Percentiles rank a stretch among this genome's conserved stretches.
Evolutionary conservation across 1,140 invertebrate genomes (phyloP).

Genomic region (Cecropterus lyciades): DNA sequence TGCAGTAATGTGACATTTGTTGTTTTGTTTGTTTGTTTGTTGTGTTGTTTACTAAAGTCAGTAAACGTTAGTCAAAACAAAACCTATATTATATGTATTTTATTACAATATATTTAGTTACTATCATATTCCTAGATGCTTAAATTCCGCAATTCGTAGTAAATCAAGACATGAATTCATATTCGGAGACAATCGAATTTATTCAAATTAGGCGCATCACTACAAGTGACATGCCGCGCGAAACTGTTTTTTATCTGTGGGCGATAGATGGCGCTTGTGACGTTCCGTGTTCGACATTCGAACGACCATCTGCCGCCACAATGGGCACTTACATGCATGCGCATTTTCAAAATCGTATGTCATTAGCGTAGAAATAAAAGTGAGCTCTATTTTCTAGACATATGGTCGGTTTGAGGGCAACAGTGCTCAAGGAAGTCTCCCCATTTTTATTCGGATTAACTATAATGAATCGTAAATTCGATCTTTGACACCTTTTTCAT

Average conservation of each 20-base stretch:
- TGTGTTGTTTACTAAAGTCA: no score
- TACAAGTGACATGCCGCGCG: slow-evolving; percentile 34
- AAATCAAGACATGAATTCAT: no score
- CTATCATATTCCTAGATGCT: no score
- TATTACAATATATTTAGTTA: no score
- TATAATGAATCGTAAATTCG: slow-evolving; percentile 84
- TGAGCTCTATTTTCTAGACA: slow-evolving; percentile 30
- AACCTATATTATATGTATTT: no score
- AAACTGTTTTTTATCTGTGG: slow-evolving; percentile 46
- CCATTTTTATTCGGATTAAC: slow-evolving; percentile 77
- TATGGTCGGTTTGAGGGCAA: slow-evolving; percentile 38
- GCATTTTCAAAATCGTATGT: slow-evolving; percentile 68
- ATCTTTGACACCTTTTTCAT: slow-evolving; percentile 84
- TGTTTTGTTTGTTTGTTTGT: no score
- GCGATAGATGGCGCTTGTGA: slow-evolving; percentile 38
- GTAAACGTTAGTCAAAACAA: no score
- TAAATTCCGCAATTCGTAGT: no score
- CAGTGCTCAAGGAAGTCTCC: slow-evolving; percentile 37
- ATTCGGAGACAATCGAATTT: no score
- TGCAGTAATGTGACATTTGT: no score
- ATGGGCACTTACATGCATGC: slow-evolving; percentile 77
- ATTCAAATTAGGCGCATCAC: no score
- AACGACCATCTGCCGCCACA: slow-evolving; percentile 78
- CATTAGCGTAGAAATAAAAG: slow-evolving; percentile 38
- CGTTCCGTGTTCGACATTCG: slow-evolving; percentile 51